phyloP scores from a whole-genome alignment of 2,888 invertebrate genomes.

The Hypselothyrea guttata region DNA sequence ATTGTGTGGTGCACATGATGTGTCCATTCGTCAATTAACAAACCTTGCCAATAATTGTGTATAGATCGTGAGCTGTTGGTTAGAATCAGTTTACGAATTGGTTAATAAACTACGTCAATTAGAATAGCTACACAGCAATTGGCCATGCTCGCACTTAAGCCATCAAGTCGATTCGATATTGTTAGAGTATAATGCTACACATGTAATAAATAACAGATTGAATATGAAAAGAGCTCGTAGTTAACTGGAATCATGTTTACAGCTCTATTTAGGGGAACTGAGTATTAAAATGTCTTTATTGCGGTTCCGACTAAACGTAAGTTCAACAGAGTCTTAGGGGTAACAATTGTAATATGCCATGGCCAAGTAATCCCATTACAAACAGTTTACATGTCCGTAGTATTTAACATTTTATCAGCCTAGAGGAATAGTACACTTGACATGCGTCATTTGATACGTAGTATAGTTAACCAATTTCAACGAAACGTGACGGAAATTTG shows the following conservation, averaged over 20 bases:
- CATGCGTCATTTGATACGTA: conserved; percentile 29
- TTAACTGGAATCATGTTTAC: too few species aligned
- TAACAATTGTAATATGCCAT: too few species aligned
- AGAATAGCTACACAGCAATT: conserved; percentile 13
- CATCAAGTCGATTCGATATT: too few species aligned
- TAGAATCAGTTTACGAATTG: conserved; percentile 49
- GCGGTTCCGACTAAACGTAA: too few species aligned
- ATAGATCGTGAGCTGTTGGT: conserved; percentile 41
- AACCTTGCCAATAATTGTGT: conserved; percentile 26
- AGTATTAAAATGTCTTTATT: too few species aligned
- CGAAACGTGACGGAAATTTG: conserved; percentile 41
- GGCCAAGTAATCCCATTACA: conserved; percentile 4
- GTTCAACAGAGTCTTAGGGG: too few species aligned
- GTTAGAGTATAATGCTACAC: too few species aligned
- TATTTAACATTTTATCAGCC: not conserved
- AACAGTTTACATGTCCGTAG: not conserved
- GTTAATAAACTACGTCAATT: conserved; percentile 64
- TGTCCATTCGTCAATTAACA: conserved; percentile 29
- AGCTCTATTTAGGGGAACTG: too few species aligned
- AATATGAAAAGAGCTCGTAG: too few species aligned
- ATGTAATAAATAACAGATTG: too few species aligned
- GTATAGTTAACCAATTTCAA: conserved; percentile 11
- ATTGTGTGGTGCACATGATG: conserved; percentile 17
- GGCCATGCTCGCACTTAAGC: not conserved
- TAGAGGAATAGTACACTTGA: conserved; percentile 5